A percentile compares a stretch with the other conserved stretches of the same genome.
phyloP scores from a whole-genome alignment of 30 jellyfish, hydroid and myxozoan species.

The Pseudorhiza aurosa region DNA sequence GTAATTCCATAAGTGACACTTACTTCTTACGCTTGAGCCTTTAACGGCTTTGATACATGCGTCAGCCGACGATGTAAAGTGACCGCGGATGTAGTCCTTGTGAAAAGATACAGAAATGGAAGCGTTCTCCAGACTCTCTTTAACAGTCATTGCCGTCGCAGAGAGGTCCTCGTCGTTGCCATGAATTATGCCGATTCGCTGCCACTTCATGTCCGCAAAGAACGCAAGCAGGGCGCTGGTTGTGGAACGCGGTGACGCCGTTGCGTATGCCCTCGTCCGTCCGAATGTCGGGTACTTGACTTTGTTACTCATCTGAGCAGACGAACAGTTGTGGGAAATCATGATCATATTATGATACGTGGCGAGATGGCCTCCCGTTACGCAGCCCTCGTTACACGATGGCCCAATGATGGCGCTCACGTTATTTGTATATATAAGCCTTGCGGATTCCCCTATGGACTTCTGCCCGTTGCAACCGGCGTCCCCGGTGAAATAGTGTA shows the following conservation, averaged over 20 bases:
- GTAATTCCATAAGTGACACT: too few species aligned
- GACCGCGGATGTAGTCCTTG: conserved; percentile 18
- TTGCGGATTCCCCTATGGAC: conserved; percentile 62
- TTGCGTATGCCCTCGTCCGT: conserved; percentile 79
- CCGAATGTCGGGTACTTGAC: conserved; percentile 77
- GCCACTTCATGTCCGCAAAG: conserved; percentile 70
- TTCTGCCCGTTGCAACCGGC: conserved; percentile 64
- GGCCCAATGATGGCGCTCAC: conserved; percentile 81
- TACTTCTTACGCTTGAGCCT: conserved; percentile 23
- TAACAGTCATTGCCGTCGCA: conserved; percentile 40
- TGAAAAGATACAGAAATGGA: conserved; percentile 22
- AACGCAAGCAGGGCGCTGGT: conserved; percentile 49
- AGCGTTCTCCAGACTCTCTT: conserved; percentile 5
- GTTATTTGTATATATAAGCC: conserved; percentile 18
- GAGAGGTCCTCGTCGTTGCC: conserved; percentile 59
- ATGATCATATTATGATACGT: conserved; percentile 53
- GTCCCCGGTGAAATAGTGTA: conserved; percentile 37
- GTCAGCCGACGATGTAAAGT: conserved; percentile 26
- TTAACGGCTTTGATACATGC: conserved; percentile 29
- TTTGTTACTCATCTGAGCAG: conserved; percentile 56
- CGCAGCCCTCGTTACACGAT: conserved; percentile 77
- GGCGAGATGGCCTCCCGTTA: conserved; percentile 64
- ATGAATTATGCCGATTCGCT: conserved; percentile 62
- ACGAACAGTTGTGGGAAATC: conserved; percentile 69
- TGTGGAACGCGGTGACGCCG: conserved; percentile 52